Evolutionary conservation across 2,888 invertebrate genomes (phyloP), one percentile per base, ranked within the genome.

Genomic region (Ornithoptera alexandrae): DNA sequence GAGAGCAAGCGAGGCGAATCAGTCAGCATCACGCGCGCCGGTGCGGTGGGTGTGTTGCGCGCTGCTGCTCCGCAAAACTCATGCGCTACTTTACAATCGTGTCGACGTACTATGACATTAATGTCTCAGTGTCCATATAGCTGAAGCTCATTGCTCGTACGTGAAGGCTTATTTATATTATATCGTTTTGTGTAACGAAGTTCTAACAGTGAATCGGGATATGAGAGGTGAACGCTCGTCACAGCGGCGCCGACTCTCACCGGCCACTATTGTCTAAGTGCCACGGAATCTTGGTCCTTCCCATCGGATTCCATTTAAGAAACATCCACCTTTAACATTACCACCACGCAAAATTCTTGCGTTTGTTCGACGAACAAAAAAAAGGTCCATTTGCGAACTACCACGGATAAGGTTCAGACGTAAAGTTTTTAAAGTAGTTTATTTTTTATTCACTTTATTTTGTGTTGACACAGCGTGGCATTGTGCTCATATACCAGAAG

Each of bases 201-300:
- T 85, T 83, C 81, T 82, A 84, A 83, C 79, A 84, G 82, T 82
- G 79, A 80, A 79, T 77, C 84, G 87, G 86, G 88, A 87, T 89
- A 85, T 82, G 86, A 90, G 88, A 91, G 92, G 92, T 92, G 89
- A 92, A 92, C 84, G 92, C 87, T 91, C 92, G 90, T 90, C 90
- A 85, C 85, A 84, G 86, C 89, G 90, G 89, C 90, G 91, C 89
- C 89, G 87, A 88, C 91, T 91, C 91, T 90, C 92, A 87, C 90
- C 88, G 87, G 85, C 85, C 76, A 86, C 88, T 90, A 92, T 92
- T 92, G 92, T 92, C 90, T 90, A 88, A 90, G 89, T 89, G 91
- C 89, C 86, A 85, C 89, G 89, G 90, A 88, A 90, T 92, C 92
- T 90, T 90, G 86, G 90, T 91, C 90, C 92, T 91, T 90, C 88